Evolutionary conservation across 2,888 invertebrate species (phyloP).

Genomic region (Oxyteleia sp.): DNA sequence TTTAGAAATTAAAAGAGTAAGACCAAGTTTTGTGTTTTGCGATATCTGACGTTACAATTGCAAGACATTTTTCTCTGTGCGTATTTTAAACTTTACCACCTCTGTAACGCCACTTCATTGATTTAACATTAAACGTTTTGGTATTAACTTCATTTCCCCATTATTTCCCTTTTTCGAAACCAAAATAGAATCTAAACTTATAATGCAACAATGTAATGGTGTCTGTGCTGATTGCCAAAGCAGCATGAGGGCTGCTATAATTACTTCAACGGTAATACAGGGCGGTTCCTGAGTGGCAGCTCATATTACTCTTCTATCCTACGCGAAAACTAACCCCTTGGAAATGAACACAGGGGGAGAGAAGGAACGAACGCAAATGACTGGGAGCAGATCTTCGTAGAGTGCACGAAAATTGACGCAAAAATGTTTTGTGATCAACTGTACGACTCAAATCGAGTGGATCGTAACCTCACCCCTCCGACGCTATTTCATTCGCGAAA

Average conservation of each 20-base stretch:
- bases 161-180: slow-evolving; percentile 12
- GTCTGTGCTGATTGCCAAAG: slow-evolving; percentile 52
- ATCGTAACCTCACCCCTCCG: neutral
- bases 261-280: slow-evolving; percentile 85
- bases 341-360: slow-evolving; percentile 67
- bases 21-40: too few species aligned
- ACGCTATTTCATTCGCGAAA: neutral
- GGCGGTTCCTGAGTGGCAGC: slow-evolving; percentile 85
- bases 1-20: too few species aligned
- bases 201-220: slow-evolving; percentile 35
- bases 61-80: too few species aligned
- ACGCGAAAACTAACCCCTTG: slow-evolving; percentile 85
- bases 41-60: too few species aligned
- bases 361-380: slow-evolving; percentile 38
- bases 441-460: neutral
- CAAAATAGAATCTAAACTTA: slow-evolving; percentile 13
- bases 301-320: slow-evolving; percentile 86
- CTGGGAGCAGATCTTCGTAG: slow-evolving; percentile 25
- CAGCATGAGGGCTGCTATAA: slow-evolving; percentile 81
- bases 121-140: slow-evolving; percentile 3
- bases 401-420: slow-evolving; percentile 15
- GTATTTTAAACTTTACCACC: too few species aligned
- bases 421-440: slow-evolving; percentile 12
- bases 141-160: slow-evolving; percentile 1
- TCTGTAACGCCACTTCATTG: neutral